Base-by-base conservation (phyloP, 2,113 vertebrate species). In the Otis tarda region DNA sequence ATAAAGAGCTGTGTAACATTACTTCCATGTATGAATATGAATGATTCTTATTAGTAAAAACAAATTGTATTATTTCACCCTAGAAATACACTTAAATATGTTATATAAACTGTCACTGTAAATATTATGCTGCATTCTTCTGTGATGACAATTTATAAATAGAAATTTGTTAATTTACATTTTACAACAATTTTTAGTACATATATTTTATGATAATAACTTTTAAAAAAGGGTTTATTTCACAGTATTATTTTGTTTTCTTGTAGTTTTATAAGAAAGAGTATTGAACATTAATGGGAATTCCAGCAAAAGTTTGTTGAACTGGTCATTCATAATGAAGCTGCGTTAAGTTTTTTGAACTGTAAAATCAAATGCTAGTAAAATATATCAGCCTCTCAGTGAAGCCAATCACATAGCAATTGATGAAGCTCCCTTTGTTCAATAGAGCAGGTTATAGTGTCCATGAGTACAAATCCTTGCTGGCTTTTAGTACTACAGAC, bases 391-490 rank as follows among this genome's bases (percentile, higher is more conserved):
- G 73, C 47, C 69, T 92, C 82, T 92, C 68, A 90, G 76, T 89
- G 83, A 95, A 97, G 81, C n/a, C 84, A 92, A 95, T 97, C 97
- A 95, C 90, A 84, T 10, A 31, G 27, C 94, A 95, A 97, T 94
- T 97, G 87, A 95, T 83, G 64, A 91, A 97, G 37, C 24, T 93
- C 27, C 60, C 33, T 73, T 87, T 81, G 85, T 69, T 95, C 84
- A 90, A 69, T 94, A 97, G 96, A 96, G 77, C 23, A 93, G 67
- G 68, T 95, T 97, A 67, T 95, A 91, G 95, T 85, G 75, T 94
- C 87, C 86, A 33, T 65, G 60, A 60, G 9, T 53, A 83, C 45
- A 71, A 93, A 91, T 39, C 33, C 64, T 89, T 90, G 13, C 27
- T 68, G 22, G 31, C 82, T 37, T 35, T 80, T 65, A 60, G 24